A percentile compares a stretch with the other conserved stretches of the same genome.
Evolutionary conservation across 2,797 vertebrate species (phyloP).

Genomic region (Balearica regulorum): DNA sequence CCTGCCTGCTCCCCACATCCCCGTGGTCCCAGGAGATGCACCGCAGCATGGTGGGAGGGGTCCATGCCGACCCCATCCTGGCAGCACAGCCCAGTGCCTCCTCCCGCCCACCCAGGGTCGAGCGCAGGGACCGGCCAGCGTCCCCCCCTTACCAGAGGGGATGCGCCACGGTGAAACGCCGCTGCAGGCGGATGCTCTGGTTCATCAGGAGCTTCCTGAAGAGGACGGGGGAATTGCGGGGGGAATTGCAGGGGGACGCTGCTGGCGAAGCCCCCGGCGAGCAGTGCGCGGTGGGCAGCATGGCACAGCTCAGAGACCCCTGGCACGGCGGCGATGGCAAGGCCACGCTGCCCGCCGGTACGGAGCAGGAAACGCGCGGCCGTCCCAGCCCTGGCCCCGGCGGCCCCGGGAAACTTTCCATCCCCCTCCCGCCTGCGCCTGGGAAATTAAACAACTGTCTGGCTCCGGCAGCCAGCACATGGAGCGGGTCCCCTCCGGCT

Average conservation of each 20-base stretch:
- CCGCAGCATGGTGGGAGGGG: accelerated
- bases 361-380: not conserved
- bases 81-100: not conserved
- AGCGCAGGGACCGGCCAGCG: not conserved
- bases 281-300: conserved; percentile 30
- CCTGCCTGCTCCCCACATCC: not conserved
- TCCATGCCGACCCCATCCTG: accelerated
- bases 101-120: not conserved
- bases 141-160: conserved; percentile 72
- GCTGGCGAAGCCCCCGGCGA: conserved; percentile 51
- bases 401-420: conserved; percentile 44
- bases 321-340: not conserved
- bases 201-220: conserved; percentile 86
- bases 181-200: conserved; percentile 85
- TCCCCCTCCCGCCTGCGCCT: conserved; percentile 32
- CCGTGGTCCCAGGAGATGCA: not conserved
- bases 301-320: not conserved
- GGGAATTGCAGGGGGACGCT: conserved; percentile 72
- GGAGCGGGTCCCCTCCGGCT: not conserved
- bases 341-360: not conserved
- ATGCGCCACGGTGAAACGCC: conserved; percentile 79
- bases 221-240: conserved; percentile 83
- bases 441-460: conserved; percentile 62
- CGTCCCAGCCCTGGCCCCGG: not conserved
- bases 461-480: conserved; percentile 4